phyloP scores from a whole-genome alignment of 2,888 invertebrate species.

The Andrena trimmerana region DNA sequence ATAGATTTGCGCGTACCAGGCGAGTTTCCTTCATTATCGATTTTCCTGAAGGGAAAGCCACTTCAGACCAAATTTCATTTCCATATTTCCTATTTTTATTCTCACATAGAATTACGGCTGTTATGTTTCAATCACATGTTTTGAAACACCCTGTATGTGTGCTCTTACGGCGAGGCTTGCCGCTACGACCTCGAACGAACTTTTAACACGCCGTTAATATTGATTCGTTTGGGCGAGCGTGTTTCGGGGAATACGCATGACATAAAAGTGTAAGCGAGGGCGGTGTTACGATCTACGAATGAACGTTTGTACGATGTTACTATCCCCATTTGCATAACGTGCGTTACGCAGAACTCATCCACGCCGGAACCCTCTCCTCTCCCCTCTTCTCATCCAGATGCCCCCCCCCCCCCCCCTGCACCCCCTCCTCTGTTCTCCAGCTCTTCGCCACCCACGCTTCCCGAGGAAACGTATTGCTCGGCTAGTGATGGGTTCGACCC shows the following conservation, averaged over 20 bases:
- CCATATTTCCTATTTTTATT: no score
- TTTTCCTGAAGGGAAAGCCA: no score
- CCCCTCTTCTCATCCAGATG: conserved; percentile 9
- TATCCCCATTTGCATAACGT: conserved; percentile 70
- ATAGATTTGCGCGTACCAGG: no score
- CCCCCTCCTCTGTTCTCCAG: background rate
- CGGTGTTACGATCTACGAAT: conserved; percentile 27
- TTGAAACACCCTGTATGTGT: no score
- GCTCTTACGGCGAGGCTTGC: conserved; percentile 8
- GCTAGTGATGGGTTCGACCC: conserved; percentile 19
- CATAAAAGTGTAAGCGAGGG: background rate
- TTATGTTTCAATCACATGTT: no score
- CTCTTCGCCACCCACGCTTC: conserved; percentile 36
- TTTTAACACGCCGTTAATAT: conserved; percentile 6
- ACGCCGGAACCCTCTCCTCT: conserved; percentile 30
- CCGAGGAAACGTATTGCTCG: conserved; percentile 22
- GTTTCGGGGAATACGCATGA: conserved; percentile 9
- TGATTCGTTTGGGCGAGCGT: background rate
- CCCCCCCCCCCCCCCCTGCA: background rate
- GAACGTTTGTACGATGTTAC: conserved; percentile 64
- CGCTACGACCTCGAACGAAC: conserved; percentile 21
- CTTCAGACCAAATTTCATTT: no score
- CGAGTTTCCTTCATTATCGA: no score
- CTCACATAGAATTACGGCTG: no score
- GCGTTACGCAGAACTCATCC: conserved; percentile 62